phyloP scores from a whole-genome alignment of 2,888 invertebrate species.

The Lamellibrachia satsuma region DNA sequence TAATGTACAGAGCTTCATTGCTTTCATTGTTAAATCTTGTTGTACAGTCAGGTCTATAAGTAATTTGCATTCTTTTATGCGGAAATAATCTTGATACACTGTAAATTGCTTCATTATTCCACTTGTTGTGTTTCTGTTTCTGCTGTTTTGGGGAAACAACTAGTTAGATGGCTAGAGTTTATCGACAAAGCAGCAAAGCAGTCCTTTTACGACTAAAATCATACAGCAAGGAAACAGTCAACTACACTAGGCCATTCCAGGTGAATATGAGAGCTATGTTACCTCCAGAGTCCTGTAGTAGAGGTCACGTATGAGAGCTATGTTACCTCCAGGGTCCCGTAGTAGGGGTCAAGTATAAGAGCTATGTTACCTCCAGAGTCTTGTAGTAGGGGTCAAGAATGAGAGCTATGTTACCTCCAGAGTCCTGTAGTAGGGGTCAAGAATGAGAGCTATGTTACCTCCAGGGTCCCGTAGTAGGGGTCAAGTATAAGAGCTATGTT shows the following conservation, averaged over 20 bases:
- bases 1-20: not conserved
- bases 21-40: not conserved
- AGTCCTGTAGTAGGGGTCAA: constrained; percentile 98
- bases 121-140: too few relatives aligned
- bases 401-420: constrained; percentile 77
- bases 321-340: constrained; percentile 86
- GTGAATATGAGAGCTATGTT: constrained; percentile 22
- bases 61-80: not conserved
- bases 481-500: constrained; percentile 24
- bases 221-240: too few relatives aligned
- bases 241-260: too few relatives aligned
- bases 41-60: not conserved
- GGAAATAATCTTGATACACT: not conserved
- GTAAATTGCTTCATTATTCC: too few relatives aligned
- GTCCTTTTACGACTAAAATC: too few relatives aligned
- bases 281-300: constrained; percentile 91
- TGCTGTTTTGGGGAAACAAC: too few relatives aligned
- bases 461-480: constrained; percentile 78
- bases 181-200: too few relatives aligned
- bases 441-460: constrained; percentile 98
- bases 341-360: constrained; percentile 90
- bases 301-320: constrained; percentile 86
- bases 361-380: constrained; percentile 34
- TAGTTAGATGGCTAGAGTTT: too few relatives aligned
- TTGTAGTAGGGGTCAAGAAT: constrained; percentile 71